Evolutionary conservation across 2,113 vertebrate genomes (phyloP).

Genomic region (Rattus rattus): DNA sequence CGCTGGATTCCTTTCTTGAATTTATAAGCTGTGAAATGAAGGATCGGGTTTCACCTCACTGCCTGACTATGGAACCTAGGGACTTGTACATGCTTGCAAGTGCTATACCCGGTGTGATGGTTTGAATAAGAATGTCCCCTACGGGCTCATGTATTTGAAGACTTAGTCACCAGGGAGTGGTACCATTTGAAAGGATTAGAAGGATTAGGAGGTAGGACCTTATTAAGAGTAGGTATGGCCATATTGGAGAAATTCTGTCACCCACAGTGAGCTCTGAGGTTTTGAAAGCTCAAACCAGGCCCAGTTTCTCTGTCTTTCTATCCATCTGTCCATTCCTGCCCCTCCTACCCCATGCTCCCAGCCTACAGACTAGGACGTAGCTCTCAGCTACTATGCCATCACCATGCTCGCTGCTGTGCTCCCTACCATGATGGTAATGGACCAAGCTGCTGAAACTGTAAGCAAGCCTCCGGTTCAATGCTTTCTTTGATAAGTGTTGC

Average conservation of each 20-base stretch:
- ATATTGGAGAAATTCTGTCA: not conserved
- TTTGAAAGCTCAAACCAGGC: not conserved
- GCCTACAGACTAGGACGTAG: not conserved
- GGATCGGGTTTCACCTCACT: not conserved
- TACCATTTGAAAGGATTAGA: not conserved
- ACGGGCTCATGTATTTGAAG: not conserved
- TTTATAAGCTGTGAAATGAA: conserved; percentile 48
- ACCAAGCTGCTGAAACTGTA: not conserved
- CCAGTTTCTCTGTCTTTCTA: not conserved
- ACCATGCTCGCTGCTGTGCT: not conserved
- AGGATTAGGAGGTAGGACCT: not conserved
- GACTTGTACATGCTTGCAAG: not conserved
- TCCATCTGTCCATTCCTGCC: not conserved
- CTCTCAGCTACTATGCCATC: not conserved
- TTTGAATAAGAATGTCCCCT: not conserved
- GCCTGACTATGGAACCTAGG: not conserved
- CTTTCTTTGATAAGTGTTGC: not conserved
- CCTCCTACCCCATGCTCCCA: too few relatives aligned
- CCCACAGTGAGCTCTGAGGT: not conserved
- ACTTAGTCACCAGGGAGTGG: not conserved
- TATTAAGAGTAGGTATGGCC: not conserved
- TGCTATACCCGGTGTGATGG: not conserved
- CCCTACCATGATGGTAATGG: not conserved
- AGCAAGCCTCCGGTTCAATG: too few relatives aligned
- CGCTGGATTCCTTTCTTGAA: conserved; percentile 72